Evolutionary conservation across 1,140 invertebrate species (phyloP), one percentile per base, ranked within the genome.

Genomic region (Drosophila auraria): DNA sequence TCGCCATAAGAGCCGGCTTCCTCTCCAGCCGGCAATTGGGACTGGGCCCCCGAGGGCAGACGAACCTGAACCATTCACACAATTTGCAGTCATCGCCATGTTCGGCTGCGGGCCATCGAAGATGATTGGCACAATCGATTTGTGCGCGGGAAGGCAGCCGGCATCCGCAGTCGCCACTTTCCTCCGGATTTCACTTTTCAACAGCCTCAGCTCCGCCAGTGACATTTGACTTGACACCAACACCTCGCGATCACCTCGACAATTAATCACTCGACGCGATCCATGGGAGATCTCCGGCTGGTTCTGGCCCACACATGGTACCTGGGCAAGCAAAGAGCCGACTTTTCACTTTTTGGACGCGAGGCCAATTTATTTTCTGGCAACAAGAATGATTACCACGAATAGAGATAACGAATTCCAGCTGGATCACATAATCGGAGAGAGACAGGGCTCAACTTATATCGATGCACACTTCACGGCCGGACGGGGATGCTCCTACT

Each of bases 101-200:
- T 78, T 68, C 25, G 71, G 66, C 80, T 36, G 59, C 40, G 63
- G 76, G 80, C 60, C 61, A 64, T 80, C 47, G 76, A 87, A 60
- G 70, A 89, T 87, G 83, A 87, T 87, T 87, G 83, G 83, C 83
- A 89, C 63, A 87, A 89, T 78, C 81, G 79, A 54, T 80, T 81
- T 73, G 74, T 76, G 65, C 42, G 38, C 69, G 47, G 49, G 61
- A 54, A 51, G 30, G 51, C 30, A 59, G 60, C 12, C 49, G 38
- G 38, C 57, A 44, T 23, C 36, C 38, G 44, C 59, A 15, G 64
- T 38, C 42, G 51, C 64, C 62, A 58, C 65, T 80, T 84, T 66
- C 63, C 72, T 73, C 25, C 51, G 54, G 53, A 80, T 86, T 86
- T 86, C 83, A 86, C 83, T 87, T 86, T 86, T 80, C 66, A 76